Base-by-base conservation (phyloP, 2,797 vertebrate genomes). In the Syngnathus rostellatus region DNA sequence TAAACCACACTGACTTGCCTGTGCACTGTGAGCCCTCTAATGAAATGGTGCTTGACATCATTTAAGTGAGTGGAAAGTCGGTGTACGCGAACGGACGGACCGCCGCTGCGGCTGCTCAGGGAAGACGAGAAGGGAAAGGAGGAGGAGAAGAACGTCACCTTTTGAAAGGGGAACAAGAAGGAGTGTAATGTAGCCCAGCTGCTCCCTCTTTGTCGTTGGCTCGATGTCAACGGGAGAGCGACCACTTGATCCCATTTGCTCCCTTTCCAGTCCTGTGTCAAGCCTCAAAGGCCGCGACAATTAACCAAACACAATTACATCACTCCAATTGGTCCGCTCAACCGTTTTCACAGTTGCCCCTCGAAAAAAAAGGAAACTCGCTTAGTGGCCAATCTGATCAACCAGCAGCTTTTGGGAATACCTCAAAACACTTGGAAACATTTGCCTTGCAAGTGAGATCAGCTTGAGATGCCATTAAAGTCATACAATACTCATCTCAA, bases 111-210 rank as follows among this genome's bases (percentile, higher is more conserved):
- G n/a, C n/a, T 53, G n/a, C n/a, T 53, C n/a, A 53, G 50, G 6
- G 50, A 48, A 48, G 50, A 53, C 50, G 19, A n/a, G 6, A 8
- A 50, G 48, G 48, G n/a, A 8, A 7, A 50, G 6, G 68, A 54
- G 64, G 53, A 62, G 54, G 59, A 67, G 66, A 61, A 72, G 66
- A 72, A 41, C 38, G 58, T 62, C 68, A 50, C 81, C 85, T 81
- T 83, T 83, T 84, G 74, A 77, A 46, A 82, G 74, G 72, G 37
- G 48, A 68, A 73, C 59, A 19, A 74, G 17, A 81, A 77, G 68
- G 70, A 71, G 21, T 79, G 62, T 69, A 75, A 84, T 85, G 69
- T 31, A 66, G 5, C 59, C 38, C 74, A 70, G 71, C 63, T 72
- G 62, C 50, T 53, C 50, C n/a, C n/a, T 53, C 6, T 53, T 53